Percentiles rank a stretch among this genome's conserved stretches.
These are phyloP conservation scores for Drosophila varians DNA, from an alignment of 1,140 invertebrate species.

Conservation along the genomic window DNA sequence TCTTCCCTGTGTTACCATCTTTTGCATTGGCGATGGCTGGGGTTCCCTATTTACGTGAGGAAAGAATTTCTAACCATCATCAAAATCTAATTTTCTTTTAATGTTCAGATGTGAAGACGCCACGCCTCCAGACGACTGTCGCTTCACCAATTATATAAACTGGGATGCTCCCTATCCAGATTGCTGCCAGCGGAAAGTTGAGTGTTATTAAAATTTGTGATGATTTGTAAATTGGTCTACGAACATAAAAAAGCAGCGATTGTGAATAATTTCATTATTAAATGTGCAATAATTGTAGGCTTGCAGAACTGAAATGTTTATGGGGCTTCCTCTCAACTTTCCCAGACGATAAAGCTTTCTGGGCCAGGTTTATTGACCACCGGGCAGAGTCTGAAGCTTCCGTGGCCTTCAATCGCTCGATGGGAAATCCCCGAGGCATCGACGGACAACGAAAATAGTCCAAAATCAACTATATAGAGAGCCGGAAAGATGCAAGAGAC, in stretches of 20 bases:
- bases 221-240: background rate
- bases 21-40: slow-evolving; percentile 52
- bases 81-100: background rate
- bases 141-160: slow-evolving; percentile 12
- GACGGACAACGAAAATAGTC: slow-evolving; percentile 21
- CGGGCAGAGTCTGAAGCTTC: slow-evolving; percentile 14
- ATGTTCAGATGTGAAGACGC: slow-evolving; percentile 30
- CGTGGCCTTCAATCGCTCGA: slow-evolving; percentile 25
- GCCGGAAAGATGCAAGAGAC: slow-evolving; percentile 57
- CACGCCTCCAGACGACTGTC: slow-evolving; percentile 24
- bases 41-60: slow-evolving; percentile 44
- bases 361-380: slow-evolving; percentile 29
- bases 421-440: slow-evolving; percentile 23
- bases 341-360: background rate
- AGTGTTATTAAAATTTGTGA: slow-evolving; percentile 30
- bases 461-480: slow-evolving; percentile 35
- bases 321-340: background rate
- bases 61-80: background rate
- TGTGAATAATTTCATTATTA: too few relatives aligned
- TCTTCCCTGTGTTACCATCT: slow-evolving; percentile 34
- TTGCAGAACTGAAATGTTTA: slow-evolving; percentile 6
- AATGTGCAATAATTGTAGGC: background rate
- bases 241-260: background rate
- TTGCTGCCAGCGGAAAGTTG: slow-evolving; percentile 43
- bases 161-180: slow-evolving; percentile 26